A percentile compares a stretch with the other conserved stretches of the same genome.
Evolutionary conservation across 2,888 invertebrate species (phyloP).

Genomic region (Drosophila affinis): DNA sequence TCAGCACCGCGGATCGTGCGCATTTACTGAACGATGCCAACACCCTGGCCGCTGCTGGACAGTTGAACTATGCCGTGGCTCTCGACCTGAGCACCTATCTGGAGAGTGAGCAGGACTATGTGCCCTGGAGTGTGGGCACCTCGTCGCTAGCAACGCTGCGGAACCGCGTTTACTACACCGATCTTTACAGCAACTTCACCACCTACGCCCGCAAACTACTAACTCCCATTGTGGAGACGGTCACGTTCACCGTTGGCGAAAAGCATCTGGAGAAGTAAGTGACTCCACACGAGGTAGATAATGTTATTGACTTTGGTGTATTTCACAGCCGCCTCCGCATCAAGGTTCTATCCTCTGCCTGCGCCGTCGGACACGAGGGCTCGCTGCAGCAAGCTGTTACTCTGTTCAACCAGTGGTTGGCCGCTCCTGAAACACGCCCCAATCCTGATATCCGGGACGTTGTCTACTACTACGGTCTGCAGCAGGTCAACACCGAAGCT

Average conservation of each 20-base stretch:
- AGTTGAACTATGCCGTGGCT: slow-evolving; percentile 87
- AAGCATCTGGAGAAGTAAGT: slow-evolving; percentile 84
- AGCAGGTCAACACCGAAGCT: slow-evolving; percentile 85
- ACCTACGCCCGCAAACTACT: slow-evolving; percentile 87
- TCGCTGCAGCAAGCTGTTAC: slow-evolving; percentile 86
- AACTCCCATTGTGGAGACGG: slow-evolving; percentile 85
- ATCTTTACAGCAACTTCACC: slow-evolving; percentile 85
- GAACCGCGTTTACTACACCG: slow-evolving; percentile 85
- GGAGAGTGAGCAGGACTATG: slow-evolving; percentile 87
- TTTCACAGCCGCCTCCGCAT: slow-evolving; percentile 86
- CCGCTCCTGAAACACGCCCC: slow-evolving; percentile 83
- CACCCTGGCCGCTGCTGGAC: slow-evolving; percentile 89
- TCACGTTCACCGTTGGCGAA: slow-evolving; percentile 86
- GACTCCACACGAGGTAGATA: neutral
- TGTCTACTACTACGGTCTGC: slow-evolving; percentile 90
- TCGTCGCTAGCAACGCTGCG: slow-evolving; percentile 85
- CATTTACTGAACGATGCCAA: slow-evolving; percentile 93
- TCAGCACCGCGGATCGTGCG: slow-evolving; percentile 89
- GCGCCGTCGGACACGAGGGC: slow-evolving; percentile 86
- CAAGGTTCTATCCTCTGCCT: slow-evolving; percentile 87
- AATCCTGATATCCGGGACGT: slow-evolving; percentile 87
- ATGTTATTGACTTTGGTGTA: slow-evolving; percentile 12
- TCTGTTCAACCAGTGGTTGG: slow-evolving; percentile 87
- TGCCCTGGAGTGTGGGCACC: slow-evolving; percentile 91
- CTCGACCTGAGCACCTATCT: slow-evolving; percentile 90